Conservation (phyloP, 2,888 invertebrate genomes). For the Drosophila eohydei region DNA sequence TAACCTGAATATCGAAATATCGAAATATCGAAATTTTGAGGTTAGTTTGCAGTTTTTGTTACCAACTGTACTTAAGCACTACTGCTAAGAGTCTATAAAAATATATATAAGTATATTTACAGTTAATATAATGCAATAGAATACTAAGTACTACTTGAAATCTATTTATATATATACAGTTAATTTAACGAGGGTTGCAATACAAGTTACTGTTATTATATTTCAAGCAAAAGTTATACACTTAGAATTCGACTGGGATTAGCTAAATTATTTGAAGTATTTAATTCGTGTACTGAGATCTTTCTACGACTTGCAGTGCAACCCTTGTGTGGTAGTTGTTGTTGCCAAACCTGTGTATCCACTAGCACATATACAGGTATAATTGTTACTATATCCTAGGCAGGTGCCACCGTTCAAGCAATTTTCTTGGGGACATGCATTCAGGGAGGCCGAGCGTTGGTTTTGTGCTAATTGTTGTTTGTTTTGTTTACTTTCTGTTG, state of each 20-base stretch:
- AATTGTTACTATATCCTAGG: conserved; percentile 87
- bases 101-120: background rate
- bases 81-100: background rate
- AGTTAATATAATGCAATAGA: conserved; percentile 8
- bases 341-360: conserved; percentile 88
- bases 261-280: background rate
- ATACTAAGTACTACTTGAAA: conserved; percentile 30
- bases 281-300: background rate
- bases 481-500: conserved; percentile 46
- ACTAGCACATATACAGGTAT: conserved; percentile 89
- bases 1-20: conserved; percentile 71
- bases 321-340: conserved; percentile 31
- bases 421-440: conserved; percentile 84
- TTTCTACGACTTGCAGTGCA: conserved; percentile 46
- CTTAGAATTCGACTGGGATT: background rate
- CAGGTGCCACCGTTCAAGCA: conserved; percentile 92
- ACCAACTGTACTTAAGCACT: conserved; percentile 16
- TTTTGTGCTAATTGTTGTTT: conserved; percentile 62
- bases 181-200: conserved; percentile 58
- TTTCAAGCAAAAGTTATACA: background rate
- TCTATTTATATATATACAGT: conserved; percentile 54
- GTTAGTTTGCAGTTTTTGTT: conserved; percentile 3
- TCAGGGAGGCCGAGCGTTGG: conserved; percentile 84
- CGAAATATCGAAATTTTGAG: conserved; percentile 9
- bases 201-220: conserved; percentile 42